Evolutionary conservation across 2,888 invertebrate species (phyloP).

Genomic region (Tricholauxania praeusta): DNA sequence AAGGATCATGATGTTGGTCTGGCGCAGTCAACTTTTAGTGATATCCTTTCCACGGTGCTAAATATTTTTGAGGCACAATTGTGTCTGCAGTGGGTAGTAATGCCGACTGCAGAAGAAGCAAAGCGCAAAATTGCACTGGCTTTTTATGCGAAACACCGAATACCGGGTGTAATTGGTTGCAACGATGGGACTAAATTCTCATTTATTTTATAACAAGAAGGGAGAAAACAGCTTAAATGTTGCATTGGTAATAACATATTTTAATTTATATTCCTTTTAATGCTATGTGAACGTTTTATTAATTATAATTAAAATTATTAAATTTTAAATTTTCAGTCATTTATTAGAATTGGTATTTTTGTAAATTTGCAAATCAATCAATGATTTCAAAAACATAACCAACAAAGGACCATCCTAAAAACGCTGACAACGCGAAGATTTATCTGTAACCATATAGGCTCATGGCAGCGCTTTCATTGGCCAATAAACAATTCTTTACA

Average conservation of each 20-base stretch:
- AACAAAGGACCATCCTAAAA: too few species aligned
- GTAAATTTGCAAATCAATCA: too few species aligned
- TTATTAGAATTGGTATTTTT: too few species aligned
- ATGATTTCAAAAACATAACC: too few species aligned
- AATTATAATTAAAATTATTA: too few species aligned
- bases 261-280: too few species aligned
- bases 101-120: constrained; percentile 9
- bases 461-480: not conserved
- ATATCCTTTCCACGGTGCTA: constrained; percentile 31
- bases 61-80: constrained; percentile 17
- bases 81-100: constrained; percentile 21
- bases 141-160: constrained; percentile 1
- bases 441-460: constrained; percentile 24
- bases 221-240: too few species aligned
- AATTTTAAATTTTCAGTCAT: too few species aligned
- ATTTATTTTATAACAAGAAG: too few species aligned
- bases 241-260: too few species aligned
- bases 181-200: not conserved
- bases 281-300: not conserved
- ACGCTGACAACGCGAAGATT: too few species aligned
- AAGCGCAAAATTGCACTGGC: not conserved
- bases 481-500: constrained; percentile 24
- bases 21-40: constrained; percentile 28
- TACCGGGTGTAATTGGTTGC: constrained; percentile 9
- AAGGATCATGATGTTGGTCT: constrained; percentile 22